A percentile compares a stretch with the other conserved stretches of the same genome.
These are phyloP conservation scores for Podilymbus podiceps DNA, from an alignment of 2,113 vertebrate species.

Conservation along the genomic window DNA sequence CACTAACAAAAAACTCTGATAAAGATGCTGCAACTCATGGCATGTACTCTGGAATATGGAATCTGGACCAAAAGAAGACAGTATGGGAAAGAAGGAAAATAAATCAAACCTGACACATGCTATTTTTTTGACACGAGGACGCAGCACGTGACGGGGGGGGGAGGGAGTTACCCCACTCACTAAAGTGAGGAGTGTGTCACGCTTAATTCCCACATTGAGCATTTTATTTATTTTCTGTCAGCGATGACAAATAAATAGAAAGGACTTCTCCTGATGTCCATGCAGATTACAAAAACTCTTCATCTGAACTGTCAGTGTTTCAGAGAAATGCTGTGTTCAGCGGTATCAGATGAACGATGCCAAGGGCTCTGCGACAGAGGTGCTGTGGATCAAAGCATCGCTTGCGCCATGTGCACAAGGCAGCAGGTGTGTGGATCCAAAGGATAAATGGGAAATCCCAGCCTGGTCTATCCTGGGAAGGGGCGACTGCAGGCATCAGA, in stretches of 20 bases:
- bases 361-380: fast-evolving
- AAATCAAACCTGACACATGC: background rate
- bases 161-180: background rate
- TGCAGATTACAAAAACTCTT: background rate
- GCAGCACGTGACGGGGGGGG: background rate
- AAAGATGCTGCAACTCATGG: background rate
- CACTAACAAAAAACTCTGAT: conserved; percentile 3
- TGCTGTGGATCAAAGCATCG: fast-evolving
- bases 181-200: background rate
- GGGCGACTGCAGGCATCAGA: background rate
- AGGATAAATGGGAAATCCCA: background rate
- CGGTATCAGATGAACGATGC: background rate
- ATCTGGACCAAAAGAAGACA: background rate
- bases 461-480: background rate
- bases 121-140: background rate
- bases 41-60: background rate
- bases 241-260: background rate
- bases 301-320: background rate
- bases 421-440: fast-evolving
- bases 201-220: background rate
- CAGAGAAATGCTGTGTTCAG: background rate
- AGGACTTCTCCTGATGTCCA: background rate
- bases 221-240: conserved; percentile 7
- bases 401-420: fast-evolving
- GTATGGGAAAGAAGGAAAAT: background rate